A percentile compares a stretch with the other conserved stretches of the same genome.
These are phyloP conservation scores for Neodontobutis hainanensis DNA, from an alignment of 2,113 vertebrate species.

Conservation along the genomic window DNA sequence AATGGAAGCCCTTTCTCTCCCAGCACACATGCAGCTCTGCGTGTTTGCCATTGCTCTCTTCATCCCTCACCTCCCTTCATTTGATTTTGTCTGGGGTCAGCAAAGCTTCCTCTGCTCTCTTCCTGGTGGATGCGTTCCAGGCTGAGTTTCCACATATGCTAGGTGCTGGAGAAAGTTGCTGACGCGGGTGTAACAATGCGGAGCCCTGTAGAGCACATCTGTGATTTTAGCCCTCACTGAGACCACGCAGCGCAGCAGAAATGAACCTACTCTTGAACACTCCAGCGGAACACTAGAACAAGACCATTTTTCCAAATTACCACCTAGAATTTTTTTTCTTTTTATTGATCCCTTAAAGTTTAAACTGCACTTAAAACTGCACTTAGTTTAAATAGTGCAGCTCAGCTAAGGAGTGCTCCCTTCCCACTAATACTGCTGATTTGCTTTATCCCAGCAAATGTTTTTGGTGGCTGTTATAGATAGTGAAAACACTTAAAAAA, in stretches of 20 bases:
- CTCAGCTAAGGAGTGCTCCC: not conserved
- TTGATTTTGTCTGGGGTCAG: slow-evolving; percentile 74
- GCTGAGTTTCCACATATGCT: slow-evolving; percentile 76
- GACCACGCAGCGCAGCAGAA: slow-evolving; percentile 60
- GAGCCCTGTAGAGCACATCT: slow-evolving; percentile 80
- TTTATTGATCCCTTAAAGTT: slow-evolving; percentile 19
- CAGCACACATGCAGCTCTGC: slow-evolving; percentile 7
- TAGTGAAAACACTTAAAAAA: not conserved
- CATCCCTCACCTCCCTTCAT: slow-evolving; percentile 69
- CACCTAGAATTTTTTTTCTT: slow-evolving; percentile 3
- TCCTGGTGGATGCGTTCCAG: slow-evolving; percentile 73
- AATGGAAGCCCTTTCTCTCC: slow-evolving; percentile 20
- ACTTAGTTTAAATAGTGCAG: not conserved
- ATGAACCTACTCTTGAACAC: slow-evolving; percentile 55
- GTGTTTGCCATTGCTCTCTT: slow-evolving; percentile 41
- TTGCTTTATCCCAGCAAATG: not conserved
- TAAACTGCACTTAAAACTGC: slow-evolving; percentile 10
- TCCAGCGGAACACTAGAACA: slow-evolving; percentile 28
- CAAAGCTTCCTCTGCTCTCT: slow-evolving; percentile 70
- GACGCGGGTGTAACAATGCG: slow-evolving; percentile 69
- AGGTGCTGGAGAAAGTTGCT: slow-evolving; percentile 75
- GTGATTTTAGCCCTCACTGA: slow-evolving; percentile 71
- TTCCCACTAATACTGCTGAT: slow-evolving; percentile 4
- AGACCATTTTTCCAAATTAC: slow-evolving; percentile 42
- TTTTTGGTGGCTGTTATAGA: not conserved